A percentile compares a stretch with the other conserved stretches of the same genome.
phyloP scores from a whole-genome alignment of 2,797 vertebrate species.

The Mionectes olivaceus region DNA sequence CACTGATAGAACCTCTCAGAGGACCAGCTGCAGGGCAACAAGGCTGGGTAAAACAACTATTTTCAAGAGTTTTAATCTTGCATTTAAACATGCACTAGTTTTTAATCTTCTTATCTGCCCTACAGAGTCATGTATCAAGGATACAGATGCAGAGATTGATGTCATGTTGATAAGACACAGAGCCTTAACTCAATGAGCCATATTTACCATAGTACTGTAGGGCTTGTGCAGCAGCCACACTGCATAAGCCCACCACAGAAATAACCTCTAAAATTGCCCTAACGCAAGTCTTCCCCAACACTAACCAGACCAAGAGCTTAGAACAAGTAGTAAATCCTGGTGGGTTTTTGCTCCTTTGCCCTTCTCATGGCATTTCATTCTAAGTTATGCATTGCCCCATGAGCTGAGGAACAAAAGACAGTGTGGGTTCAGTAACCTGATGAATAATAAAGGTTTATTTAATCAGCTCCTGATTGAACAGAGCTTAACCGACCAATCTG shows the following conservation, averaged over 20 bases:
- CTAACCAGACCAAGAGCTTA: neutral
- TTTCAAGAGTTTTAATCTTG: neutral
- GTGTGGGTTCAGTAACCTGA: neutral
- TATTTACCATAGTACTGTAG: neutral
- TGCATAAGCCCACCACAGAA: neutral
- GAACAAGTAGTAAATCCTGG: neutral
- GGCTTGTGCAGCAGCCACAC: too few relatives aligned
- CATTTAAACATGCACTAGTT: neutral
- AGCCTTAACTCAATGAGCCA: neutral
- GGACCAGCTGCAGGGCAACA: neutral
- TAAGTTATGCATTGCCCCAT: neutral
- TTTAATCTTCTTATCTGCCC: neutral
- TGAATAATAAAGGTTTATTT: neutral
- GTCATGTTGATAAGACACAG: neutral
- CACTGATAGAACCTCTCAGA: neutral
- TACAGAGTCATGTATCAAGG: neutral
- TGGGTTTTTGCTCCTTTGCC: neutral
- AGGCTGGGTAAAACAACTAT: neutral
- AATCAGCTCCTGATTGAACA: neutral
- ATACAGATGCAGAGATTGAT: neutral
- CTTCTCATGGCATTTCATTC: neutral
- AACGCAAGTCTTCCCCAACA: neutral
- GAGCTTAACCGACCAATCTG: neutral
- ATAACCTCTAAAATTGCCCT: neutral
- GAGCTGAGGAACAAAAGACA: neutral